Conservation (phyloP, 2,797 vertebrate species). For the Ciconia nigra region DNA sequence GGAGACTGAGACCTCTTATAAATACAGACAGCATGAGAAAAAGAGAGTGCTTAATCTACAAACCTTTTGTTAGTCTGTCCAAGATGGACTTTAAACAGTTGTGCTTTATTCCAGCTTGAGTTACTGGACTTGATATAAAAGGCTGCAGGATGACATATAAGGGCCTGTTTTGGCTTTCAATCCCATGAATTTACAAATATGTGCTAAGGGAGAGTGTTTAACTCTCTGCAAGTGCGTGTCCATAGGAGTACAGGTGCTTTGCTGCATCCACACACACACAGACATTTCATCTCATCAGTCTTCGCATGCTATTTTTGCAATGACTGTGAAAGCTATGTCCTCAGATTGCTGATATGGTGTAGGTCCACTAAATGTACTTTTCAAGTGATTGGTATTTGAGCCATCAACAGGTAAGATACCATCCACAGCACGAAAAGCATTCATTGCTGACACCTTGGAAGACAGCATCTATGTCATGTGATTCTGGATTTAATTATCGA, state of each 20-base stretch:
- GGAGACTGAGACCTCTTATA: not conserved
- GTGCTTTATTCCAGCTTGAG: not conserved
- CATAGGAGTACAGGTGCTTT: not conserved
- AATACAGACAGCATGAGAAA: not conserved
- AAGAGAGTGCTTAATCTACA: not conserved
- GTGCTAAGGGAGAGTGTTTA: not conserved
- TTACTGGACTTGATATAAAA: not conserved
- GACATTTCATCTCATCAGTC: not conserved
- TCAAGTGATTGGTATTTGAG: not conserved
- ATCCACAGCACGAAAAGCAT: not conserved
- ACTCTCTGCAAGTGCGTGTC: fast-evolving
- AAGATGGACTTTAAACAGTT: not conserved
- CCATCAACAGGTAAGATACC: not conserved
- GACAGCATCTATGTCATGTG: fast-evolving
- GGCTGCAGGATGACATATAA: not conserved
- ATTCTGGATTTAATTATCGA: not conserved
- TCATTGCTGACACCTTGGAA: not conserved
- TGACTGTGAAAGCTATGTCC: not conserved
- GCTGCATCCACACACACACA: not conserved
- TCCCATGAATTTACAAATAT: not conserved
- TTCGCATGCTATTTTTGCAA: not conserved
- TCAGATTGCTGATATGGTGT: not conserved
- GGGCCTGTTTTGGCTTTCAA: not conserved
- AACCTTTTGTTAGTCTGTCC: not conserved
- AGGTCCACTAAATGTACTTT: not conserved